These are phyloP conservation scores for Venustaconcha ellipsiformis DNA, from an alignment of 1,140 invertebrate genomes.

Conservation along the genomic window DNA sequence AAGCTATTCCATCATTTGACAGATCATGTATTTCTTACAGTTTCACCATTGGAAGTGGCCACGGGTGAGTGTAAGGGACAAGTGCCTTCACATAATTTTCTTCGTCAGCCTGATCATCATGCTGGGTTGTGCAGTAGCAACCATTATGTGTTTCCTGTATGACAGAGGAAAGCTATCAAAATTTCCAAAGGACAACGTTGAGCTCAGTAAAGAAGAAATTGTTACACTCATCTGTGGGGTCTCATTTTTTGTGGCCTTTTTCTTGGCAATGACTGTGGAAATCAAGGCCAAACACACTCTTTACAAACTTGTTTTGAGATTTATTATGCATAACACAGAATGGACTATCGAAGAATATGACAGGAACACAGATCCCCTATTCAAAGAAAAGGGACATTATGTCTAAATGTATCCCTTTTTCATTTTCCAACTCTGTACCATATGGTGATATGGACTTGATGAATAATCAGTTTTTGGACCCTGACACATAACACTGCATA, in stretches of 20 bases:
- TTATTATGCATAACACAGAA: conserved; percentile 71
- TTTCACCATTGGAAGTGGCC: conserved; percentile 71
- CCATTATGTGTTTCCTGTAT: conserved; percentile 72
- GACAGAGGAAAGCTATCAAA: conserved; percentile 67
- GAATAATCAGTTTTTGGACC: no score
- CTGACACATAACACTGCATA: no score
- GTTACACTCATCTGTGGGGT: conserved; percentile 73
- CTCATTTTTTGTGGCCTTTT: conserved; percentile 73
- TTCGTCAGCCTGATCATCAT: conserved; percentile 70
- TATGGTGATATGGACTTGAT: no score
- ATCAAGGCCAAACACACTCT: conserved; percentile 72
- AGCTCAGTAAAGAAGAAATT: conserved; percentile 71
- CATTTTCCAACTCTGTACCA: no score
- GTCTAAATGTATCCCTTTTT: no score
- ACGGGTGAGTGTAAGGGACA: conserved; percentile 69
- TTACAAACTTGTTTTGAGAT: conserved; percentile 70
- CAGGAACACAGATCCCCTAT: conserved; percentile 52
- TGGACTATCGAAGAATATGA: conserved; percentile 73
- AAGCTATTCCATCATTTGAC: no score
- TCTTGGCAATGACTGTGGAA: conserved; percentile 74
- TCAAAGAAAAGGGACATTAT: conserved; percentile 7
- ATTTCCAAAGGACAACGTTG: conserved; percentile 62
- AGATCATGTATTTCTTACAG: conserved; percentile 56
- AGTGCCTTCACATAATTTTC: conserved; percentile 71
- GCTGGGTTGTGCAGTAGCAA: conserved; percentile 71